Base-by-base conservation (phyloP, 2,797 vertebrate species). In the Mormyrus hasselquistii region DNA sequence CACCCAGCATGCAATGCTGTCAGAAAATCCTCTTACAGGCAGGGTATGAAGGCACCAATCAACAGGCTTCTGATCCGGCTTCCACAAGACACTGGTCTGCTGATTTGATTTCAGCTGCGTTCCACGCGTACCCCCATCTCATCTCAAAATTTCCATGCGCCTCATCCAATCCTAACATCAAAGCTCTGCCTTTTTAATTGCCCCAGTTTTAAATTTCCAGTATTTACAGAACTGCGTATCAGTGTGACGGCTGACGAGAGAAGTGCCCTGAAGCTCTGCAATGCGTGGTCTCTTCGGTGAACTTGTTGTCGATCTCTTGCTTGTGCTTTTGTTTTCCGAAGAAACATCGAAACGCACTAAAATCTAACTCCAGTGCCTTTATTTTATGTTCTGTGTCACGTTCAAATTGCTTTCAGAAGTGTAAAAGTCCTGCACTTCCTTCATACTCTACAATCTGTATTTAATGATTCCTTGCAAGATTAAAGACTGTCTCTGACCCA, bases 401-500 rank as follows among this genome's bases (percentile, higher is more conserved):
- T 55, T 19, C 52, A 57, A 87, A 87, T 57, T 87, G 53, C 53
- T 87, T 59, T 87, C 25, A 38, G 50, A 52, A 59, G 19, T 87
- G 47, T 86, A 86, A 86, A 87, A 87, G 53, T 57, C 53, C 50
- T 59, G 22, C 2, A 57, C 53, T 59, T 38, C 34, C 85, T 59
- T 87, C 53, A 41, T 41, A 59, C 50, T 57, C 52, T 52, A 10
- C 85, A 87, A 87, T 38, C 85, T 87, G 53, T 19, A 87, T 59
- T 87, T 57, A 87, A 57, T n/a, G 85, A 87, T 87, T 87, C 53
- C 53, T 34, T 87, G 25, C 19, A 41, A 87, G 85, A 84, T 29
- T 84, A 84, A 84, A 49, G 44, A 87, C 52, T 87, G 52, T 59
- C 16, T 57, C 52, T 57, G 85, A 87, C 85, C 85, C 85, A 87